Conservation (phyloP, 2,888 invertebrate species). For the Trachelus troglodyta region DNA sequence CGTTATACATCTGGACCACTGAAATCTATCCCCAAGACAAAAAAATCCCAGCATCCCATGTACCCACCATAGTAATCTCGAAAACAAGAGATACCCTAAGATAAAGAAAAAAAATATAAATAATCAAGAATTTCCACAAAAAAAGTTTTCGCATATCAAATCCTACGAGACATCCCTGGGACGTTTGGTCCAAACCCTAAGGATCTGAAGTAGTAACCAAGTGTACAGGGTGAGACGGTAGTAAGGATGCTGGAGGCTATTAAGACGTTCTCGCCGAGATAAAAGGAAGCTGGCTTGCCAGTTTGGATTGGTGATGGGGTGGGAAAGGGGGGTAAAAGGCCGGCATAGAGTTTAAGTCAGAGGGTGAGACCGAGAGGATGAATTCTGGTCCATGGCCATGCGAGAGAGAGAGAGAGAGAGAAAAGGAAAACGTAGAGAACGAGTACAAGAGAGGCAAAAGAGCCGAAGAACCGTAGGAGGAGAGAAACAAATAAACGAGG, state of each 20-base stretch:
- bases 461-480: conserved; percentile 26
- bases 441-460: conserved; percentile 20
- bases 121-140: neutral
- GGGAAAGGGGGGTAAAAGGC: conserved; percentile 33
- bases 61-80: neutral
- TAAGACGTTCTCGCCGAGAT: conserved; percentile 54
- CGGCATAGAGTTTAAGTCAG: conserved; percentile 48
- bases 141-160: neutral
- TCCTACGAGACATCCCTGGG: neutral
- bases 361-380: conserved; percentile 26
- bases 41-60: neutral
- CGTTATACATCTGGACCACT: neutral
- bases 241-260: conserved; percentile 42
- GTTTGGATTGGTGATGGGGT: neutral
- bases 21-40: neutral
- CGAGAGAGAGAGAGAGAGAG: neutral
- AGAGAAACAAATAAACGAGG: conserved; percentile 55
- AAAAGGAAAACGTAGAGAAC: neutral
- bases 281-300: conserved; percentile 41
- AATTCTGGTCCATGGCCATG: neutral
- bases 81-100: neutral
- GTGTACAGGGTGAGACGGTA: conserved; percentile 14
- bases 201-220: conserved; percentile 2
- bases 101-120: too few species aligned
- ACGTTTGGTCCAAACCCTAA: neutral